These are phyloP conservation scores for Myiozetetes cayanensis DNA, from an alignment of 2,113 vertebrate species.

Conservation along the genomic window DNA sequence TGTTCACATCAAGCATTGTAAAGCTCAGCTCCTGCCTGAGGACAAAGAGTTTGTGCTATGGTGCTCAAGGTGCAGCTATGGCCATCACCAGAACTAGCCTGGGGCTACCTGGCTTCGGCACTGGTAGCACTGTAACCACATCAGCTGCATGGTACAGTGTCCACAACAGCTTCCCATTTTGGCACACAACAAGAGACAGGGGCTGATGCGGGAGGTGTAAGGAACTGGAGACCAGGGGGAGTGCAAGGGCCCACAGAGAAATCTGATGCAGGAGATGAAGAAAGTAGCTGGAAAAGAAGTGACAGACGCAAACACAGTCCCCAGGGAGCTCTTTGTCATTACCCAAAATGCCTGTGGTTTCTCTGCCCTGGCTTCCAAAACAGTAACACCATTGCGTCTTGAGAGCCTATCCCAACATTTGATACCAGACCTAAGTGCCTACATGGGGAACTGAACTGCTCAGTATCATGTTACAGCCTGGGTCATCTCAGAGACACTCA, in stretches of 20 bases:
- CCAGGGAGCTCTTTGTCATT: neutral
- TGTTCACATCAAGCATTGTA: neutral
- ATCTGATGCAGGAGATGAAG: neutral
- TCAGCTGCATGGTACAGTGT: neutral
- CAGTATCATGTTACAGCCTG: neutral
- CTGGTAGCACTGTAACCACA: neutral
- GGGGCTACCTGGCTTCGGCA: neutral
- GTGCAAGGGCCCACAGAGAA: neutral
- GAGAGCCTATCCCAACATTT: neutral
- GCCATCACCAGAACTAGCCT: neutral
- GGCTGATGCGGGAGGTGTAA: neutral
- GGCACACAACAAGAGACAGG: neutral
- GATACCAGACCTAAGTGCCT: neutral
- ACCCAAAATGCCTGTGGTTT: neutral
- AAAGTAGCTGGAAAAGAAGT: neutral
- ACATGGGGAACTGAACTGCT: fast-evolving
- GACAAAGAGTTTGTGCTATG: neutral
- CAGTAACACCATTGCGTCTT: neutral
- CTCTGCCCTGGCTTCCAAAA: neutral
- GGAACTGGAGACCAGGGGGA: neutral
- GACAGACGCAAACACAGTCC: neutral
- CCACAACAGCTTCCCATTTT: neutral
- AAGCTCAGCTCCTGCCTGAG: neutral
- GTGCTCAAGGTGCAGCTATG: neutral
- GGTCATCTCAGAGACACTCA: neutral